Percentiles rank a stretch among this genome's conserved stretches.
These are phyloP conservation scores for Monochamus alternatus DNA, from an alignment of 2,888 invertebrate genomes.

Conservation along the genomic window DNA sequence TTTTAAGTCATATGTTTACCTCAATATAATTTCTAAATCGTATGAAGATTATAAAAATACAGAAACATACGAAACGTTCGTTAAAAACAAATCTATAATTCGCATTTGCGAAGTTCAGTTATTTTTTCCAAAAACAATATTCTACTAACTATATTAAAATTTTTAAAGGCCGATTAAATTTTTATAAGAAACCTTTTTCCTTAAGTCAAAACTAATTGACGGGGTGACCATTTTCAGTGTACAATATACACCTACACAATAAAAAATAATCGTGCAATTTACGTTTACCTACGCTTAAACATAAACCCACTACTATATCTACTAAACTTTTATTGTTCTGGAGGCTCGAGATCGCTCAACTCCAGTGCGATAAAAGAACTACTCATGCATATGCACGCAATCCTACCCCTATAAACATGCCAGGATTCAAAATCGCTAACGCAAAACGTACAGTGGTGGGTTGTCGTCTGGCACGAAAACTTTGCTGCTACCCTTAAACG, in stretches of 20 bases:
- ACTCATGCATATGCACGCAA: constrained; percentile 19
- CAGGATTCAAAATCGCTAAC: constrained; percentile 20
- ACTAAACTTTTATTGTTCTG: constrained; percentile 5
- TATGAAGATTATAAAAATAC: too few relatives aligned
- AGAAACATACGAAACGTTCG: too few relatives aligned
- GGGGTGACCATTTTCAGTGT: too few relatives aligned
- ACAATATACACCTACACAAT: not conserved
- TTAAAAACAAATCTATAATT: too few relatives aligned
- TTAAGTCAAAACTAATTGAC: too few relatives aligned
- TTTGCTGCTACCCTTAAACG: constrained; percentile 2
- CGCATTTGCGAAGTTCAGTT: too few relatives aligned
- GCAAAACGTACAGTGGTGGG: constrained; percentile 28
- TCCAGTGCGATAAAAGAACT: not conserved
- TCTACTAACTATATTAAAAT: too few relatives aligned
- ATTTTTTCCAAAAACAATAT: too few relatives aligned
- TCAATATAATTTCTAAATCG: too few relatives aligned
- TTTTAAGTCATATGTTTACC: too few relatives aligned
- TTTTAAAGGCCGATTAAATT: too few relatives aligned
- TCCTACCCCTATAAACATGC: constrained; percentile 27
- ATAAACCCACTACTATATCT: constrained; percentile 5
- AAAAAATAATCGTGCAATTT: constrained; percentile 1
- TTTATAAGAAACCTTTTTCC: too few relatives aligned
- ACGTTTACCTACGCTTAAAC: not conserved
- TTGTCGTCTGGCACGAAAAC: constrained; percentile 33
- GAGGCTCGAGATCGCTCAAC: not conserved